Conservation (phyloP, 2,888 invertebrate species). For the Aleiodes alternator region DNA sequence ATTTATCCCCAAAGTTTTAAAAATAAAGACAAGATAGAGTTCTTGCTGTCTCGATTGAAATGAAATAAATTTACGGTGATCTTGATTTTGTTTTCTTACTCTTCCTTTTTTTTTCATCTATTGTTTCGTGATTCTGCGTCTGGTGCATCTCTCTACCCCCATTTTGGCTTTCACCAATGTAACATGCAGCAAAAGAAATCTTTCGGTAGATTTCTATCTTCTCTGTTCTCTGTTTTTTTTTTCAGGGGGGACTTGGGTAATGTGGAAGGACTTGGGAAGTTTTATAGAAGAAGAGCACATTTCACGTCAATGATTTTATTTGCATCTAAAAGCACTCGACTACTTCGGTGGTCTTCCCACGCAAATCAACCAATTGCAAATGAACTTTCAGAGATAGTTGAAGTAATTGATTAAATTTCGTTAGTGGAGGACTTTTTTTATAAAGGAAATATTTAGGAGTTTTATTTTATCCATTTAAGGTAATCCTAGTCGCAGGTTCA, state of each 20-base stretch:
- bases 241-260: slow-evolving; percentile 35
- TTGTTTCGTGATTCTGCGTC: slow-evolving; percentile 70
- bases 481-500: too few species aligned
- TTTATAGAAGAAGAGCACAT: slow-evolving; percentile 36
- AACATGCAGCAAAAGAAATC: slow-evolving; percentile 35
- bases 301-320: slow-evolving; percentile 36
- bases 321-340: slow-evolving; percentile 35
- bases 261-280: slow-evolving; percentile 30
- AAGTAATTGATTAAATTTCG: slow-evolving; percentile 11
- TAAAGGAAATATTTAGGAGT: slow-evolving; percentile 9
- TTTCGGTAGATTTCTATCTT: slow-evolving; percentile 61
- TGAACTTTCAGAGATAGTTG: neutral
- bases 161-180: slow-evolving; percentile 46
- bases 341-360: slow-evolving; percentile 44
- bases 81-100: slow-evolving; percentile 43
- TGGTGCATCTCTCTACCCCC: slow-evolving; percentile 61
- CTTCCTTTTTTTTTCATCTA: slow-evolving; percentile 52
- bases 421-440: neutral
- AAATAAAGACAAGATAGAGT: neutral
- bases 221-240: slow-evolving; percentile 3
- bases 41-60: neutral
- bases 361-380: slow-evolving; percentile 37
- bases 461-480: slow-evolving; percentile 24
- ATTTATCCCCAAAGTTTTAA: neutral
- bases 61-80: neutral